These are phyloP conservation scores for Microcaecilia unicolor DNA, from an alignment of 2,797 vertebrate genomes.

Conservation along the genomic window DNA sequence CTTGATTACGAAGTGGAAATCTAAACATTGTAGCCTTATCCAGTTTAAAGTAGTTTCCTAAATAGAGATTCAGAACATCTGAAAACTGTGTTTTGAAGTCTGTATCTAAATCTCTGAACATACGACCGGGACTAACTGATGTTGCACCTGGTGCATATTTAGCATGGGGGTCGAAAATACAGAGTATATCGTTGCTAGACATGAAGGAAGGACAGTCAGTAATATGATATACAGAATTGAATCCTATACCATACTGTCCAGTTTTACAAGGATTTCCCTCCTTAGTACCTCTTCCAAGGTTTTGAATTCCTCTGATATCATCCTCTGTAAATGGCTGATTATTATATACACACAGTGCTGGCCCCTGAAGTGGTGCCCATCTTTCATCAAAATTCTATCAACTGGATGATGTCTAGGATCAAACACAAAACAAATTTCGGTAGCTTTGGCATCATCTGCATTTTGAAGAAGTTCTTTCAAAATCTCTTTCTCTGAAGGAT, in stretches of 20 bases:
- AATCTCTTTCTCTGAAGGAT: constrained; percentile 98
- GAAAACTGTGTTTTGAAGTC: constrained; percentile 97
- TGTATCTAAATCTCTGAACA: constrained; percentile 94
- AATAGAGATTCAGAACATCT: constrained; percentile 88
- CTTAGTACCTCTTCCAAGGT: constrained; percentile 96
- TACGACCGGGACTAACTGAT: constrained; percentile 90
- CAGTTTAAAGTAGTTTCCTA: constrained; percentile 85
- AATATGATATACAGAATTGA: constrained; percentile 98
- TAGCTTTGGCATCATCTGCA: constrained; percentile 97
- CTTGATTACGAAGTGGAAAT: constrained; percentile 86
- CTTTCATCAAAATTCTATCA: constrained; percentile 97
- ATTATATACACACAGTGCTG: constrained; percentile 94
- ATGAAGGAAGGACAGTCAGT: constrained; percentile 97
- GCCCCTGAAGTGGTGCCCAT: constrained; percentile 93
- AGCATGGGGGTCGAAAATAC: constrained; percentile 97
- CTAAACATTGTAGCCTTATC: constrained; percentile 95
- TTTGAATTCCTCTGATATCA: constrained; percentile 94
- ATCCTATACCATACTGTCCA: constrained; percentile 96
- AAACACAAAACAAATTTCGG: constrained; percentile 97
- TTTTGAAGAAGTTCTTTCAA: constrained; percentile 97
- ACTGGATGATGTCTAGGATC: constrained; percentile 85
- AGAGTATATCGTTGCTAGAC: constrained; percentile 95
- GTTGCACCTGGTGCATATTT: constrained; percentile 91
- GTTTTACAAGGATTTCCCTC: constrained; percentile 97
- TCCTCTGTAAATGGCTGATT: constrained; percentile 98